Evolutionary conservation across 2,888 invertebrate species (phyloP).

Genomic region (Meteorus cinctellus): DNA sequence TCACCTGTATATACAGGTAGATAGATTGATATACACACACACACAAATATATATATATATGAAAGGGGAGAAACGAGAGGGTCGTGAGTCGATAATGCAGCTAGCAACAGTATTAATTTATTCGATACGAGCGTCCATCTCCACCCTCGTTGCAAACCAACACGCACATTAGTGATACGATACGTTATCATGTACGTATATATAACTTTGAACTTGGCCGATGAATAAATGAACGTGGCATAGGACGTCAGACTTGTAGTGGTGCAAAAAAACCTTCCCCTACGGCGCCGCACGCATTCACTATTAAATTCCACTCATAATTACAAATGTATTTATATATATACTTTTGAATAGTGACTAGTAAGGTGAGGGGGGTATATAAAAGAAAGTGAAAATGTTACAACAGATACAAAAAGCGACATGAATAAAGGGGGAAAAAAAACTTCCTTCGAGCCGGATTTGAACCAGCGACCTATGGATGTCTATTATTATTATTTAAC

Average conservation of each 20-base stretch:
- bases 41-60: not conserved
- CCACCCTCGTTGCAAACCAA: slow-evolving; percentile 17
- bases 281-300: slow-evolving; percentile 51
- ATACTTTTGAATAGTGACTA: not conserved
- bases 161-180: slow-evolving; percentile 26
- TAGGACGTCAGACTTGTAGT: slow-evolving; percentile 27
- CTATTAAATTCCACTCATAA: slow-evolving; percentile 24
- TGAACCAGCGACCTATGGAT: slow-evolving; percentile 74
- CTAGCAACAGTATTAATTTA: slow-evolving; percentile 47
- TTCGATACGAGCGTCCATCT: slow-evolving; percentile 39
- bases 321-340: not conserved
- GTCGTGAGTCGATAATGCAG: slow-evolving; percentile 48
- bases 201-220: slow-evolving; percentile 40
- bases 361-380: slow-evolving; percentile 14
- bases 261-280: slow-evolving; percentile 21
- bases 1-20: not conserved
- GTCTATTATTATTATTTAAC: slow-evolving; percentile 40
- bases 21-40: slow-evolving; percentile 6
- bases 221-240: slow-evolving; percentile 51
- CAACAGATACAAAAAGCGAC: slow-evolving; percentile 24
- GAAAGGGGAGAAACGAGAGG: slow-evolving; percentile 11
- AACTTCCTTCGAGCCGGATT: slow-evolving; percentile 71
- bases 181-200: slow-evolving; percentile 35
- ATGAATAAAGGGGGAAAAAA: no score
- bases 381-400: slow-evolving; percentile 19